Evolutionary conservation across 2,113 vertebrate species (phyloP), one percentile per base, ranked within the genome.

Genomic region (Poeciliopsis turrubarensis): DNA sequence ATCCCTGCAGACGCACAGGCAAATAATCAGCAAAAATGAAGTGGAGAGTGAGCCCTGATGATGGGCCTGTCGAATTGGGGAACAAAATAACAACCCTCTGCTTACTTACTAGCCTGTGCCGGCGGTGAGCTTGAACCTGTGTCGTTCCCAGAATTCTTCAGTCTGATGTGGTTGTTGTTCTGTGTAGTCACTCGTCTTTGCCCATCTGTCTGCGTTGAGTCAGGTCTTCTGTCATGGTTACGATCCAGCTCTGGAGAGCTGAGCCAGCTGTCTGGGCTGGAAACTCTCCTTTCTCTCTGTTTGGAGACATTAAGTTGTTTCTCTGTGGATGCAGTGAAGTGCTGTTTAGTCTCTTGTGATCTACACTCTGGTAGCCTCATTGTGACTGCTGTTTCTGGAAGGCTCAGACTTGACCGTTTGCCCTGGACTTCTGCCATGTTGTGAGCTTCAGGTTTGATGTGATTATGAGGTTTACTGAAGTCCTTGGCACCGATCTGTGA

Each of bases 1-100:
- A 93, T 87, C 85, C 94, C 97, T 98, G 11, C 44, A 82, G 25
- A 60, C 22, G 72, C 57, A 79, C 15, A 32, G 0, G 70, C 12
- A 62, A 7, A n/a, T 34, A 26, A 6, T n/a, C 9, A 26, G 41
- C 34, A 57, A 57, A 57, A 11, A 11, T 9, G 17, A 57, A 57
- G 47, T 3, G 13, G 0, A 60, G 1, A 37, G 14, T 15, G 29
- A 75, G 44, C 9, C 25, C 5, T 2, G 26, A 19, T 30, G 30
- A 37, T 2, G 17, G 26, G 44, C 7, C 13, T 27, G 3, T 60
- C 29, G 51, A 41, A 68, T 11, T 5, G 17, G 14, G 44, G 44
- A 34, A 64, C 60, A 39, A 67, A 81, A 37, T 37, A 73, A 68
- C 34, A 60, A 78, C 65, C 11, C n/a, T 27, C 37, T 4, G 32